These are phyloP conservation scores for Volucella bombylans DNA, from an alignment of 2,888 invertebrate genomes.

Conservation along the genomic window DNA sequence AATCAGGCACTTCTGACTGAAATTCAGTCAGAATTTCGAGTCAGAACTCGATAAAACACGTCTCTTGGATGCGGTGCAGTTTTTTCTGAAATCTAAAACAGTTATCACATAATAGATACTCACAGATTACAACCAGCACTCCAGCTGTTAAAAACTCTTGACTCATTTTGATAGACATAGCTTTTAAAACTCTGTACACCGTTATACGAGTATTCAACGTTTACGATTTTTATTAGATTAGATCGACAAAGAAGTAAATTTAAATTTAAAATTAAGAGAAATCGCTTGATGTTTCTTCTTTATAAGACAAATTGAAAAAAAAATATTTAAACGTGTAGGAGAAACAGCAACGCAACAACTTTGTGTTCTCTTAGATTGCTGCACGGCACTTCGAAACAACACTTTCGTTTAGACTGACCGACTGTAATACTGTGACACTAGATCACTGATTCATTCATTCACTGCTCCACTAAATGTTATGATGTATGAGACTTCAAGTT, in stretches of 20 bases:
- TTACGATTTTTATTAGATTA: background rate
- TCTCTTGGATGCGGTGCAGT: background rate
- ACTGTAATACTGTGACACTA: slow-evolving; percentile 32
- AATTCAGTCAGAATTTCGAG: too few species aligned
- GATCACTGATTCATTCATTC: slow-evolving; percentile 42
- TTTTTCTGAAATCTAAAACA: background rate
- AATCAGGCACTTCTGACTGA: too few species aligned
- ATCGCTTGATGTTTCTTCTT: too few species aligned
- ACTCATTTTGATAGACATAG: slow-evolving; percentile 24
- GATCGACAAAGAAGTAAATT: background rate
- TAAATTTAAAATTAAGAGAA: background rate
- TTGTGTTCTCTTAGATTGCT: slow-evolving; percentile 2
- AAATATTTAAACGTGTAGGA: background rate
- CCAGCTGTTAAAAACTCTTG: slow-evolving; percentile 9
- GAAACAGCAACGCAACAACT: background rate
- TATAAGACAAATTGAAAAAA: background rate
- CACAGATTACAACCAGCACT: slow-evolving; percentile 46
- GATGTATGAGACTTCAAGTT: slow-evolving; percentile 16
- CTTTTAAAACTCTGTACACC: background rate
- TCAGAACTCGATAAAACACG: background rate
- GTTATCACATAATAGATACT: slow-evolving; percentile 23
- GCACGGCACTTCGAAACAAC: slow-evolving; percentile 45
- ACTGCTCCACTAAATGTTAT: slow-evolving; percentile 28
- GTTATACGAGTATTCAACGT: background rate
- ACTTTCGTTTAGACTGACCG: slow-evolving; percentile 51